phyloP scores from a whole-genome alignment of 2,888 invertebrate species.

The Himalopsyche tibetana region DNA sequence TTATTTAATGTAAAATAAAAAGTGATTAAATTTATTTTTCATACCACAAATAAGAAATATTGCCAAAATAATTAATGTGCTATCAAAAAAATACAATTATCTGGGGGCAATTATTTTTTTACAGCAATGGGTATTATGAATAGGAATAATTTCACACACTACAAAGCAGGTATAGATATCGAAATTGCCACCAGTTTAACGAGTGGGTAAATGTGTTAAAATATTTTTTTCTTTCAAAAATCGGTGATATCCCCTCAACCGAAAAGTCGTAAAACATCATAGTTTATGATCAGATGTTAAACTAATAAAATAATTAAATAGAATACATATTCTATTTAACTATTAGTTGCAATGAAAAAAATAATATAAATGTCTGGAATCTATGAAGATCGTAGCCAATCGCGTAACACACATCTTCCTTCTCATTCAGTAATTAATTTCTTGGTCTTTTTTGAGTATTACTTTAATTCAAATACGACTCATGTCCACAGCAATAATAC shows the following conservation, averaged over 20 bases:
- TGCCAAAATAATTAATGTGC: conserved; percentile 20
- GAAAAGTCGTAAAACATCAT: conserved; percentile 9
- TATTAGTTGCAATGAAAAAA: too few species aligned
- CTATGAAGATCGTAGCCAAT: too few species aligned
- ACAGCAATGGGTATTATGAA: not conserved
- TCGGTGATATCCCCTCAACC: not conserved
- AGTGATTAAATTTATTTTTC: not conserved
- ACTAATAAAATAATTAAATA: too few species aligned
- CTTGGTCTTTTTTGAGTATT: too few species aligned
- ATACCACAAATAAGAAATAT: conserved; percentile 11
- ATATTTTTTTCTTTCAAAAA: not conserved
- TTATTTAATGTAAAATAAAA: not conserved
- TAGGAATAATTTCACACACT: conserved; percentile 34
- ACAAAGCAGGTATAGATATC: not conserved
- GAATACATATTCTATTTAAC: too few species aligned
- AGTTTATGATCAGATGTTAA: not conserved
- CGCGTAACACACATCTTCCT: too few species aligned
- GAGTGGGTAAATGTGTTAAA: conserved; percentile 7
- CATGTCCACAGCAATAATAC: too few species aligned
- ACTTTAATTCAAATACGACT: too few species aligned
- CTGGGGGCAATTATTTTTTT: conserved; percentile 8
- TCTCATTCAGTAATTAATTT: too few species aligned
- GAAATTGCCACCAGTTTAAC: not conserved
- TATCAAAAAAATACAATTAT: conserved; percentile 8
- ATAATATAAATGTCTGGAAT: too few species aligned